These are phyloP conservation scores for Anableps anableps DNA, from an alignment of 2,797 vertebrate species.

Conservation along the genomic window DNA sequence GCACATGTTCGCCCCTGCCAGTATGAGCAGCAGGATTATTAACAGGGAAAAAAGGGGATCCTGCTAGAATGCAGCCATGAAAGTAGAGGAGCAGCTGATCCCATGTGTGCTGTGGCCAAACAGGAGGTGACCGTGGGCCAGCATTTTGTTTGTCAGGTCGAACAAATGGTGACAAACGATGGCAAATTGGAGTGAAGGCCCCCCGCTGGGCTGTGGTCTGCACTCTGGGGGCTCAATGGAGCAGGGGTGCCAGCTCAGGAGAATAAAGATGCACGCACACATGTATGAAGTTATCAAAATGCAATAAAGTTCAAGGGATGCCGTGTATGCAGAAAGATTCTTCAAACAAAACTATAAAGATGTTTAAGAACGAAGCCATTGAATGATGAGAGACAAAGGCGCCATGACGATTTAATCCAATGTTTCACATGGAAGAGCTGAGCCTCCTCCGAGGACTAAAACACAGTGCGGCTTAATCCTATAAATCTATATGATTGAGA, in stretches of 20 bases:
- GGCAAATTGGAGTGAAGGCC: constrained; percentile 84
- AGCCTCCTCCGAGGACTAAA: constrained; percentile 60
- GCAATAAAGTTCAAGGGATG: constrained; percentile 63
- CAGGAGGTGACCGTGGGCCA: constrained; percentile 61
- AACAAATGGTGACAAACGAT: constrained; percentile 85
- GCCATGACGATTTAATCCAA: constrained; percentile 69
- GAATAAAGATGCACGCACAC: constrained; percentile 55
- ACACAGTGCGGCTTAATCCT: constrained; percentile 71
- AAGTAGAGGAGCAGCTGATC: constrained; percentile 64
- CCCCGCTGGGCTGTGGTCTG: constrained; percentile 76
- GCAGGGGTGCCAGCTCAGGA: constrained; percentile 58
- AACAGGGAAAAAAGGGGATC: constrained; percentile 19
- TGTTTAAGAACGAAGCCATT: constrained; percentile 38
- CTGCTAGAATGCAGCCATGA: constrained; percentile 40
- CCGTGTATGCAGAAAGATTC: constrained; percentile 50
- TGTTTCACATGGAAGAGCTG: constrained; percentile 73
- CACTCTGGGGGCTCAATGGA: constrained; percentile 59
- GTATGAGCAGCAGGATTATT: constrained; percentile 20
- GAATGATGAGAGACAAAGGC: constrained; percentile 46
- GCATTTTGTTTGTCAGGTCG: constrained; percentile 72
- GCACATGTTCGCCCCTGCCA: constrained; percentile 18
- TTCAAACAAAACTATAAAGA: constrained; percentile 33
- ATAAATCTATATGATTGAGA: constrained; percentile 70
- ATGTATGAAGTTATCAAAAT: constrained; percentile 66
- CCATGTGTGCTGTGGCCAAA: constrained; percentile 58